Percentiles rank a stretch among this genome's conserved stretches.
Evolutionary conservation across 2,113 vertebrate species (phyloP).

Genomic region (Eretmochelys imbricata): DNA sequence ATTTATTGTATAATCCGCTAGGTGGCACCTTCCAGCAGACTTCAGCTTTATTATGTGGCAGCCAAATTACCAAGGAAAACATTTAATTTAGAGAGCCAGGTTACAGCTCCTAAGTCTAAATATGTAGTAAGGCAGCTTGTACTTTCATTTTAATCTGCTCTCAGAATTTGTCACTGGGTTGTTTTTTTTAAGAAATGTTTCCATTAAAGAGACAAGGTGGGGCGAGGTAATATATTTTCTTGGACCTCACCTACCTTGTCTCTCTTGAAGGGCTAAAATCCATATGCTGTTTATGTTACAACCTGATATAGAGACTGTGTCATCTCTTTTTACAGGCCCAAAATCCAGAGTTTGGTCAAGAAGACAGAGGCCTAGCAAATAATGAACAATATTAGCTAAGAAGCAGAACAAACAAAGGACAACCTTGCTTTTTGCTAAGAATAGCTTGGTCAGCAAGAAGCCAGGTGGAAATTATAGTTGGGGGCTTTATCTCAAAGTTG

Average conservation of each 20-base stretch:
- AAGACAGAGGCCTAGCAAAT: too few species aligned
- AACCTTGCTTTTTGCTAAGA: too few species aligned
- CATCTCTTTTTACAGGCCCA: too few species aligned
- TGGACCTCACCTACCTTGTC: not conserved
- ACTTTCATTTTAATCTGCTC: slow-evolving; percentile 29
- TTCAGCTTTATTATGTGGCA: slow-evolving; percentile 7
- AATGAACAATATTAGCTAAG: too few species aligned
- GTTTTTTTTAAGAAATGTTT: slow-evolving; percentile 17
- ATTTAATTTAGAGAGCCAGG: not conserved
- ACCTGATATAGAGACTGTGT: too few species aligned
- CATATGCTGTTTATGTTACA: too few species aligned
- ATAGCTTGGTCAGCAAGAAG: too few species aligned
- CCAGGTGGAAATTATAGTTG: too few species aligned
- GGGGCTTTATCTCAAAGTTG: too few species aligned
- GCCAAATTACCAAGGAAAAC: not conserved
- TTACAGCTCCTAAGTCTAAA: slow-evolving; percentile 23
- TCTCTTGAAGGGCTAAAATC: not conserved
- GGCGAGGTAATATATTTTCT: not conserved
- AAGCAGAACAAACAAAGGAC: too few species aligned
- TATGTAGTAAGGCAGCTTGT: not conserved
- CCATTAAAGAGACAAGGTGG: not conserved
- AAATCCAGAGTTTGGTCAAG: too few species aligned
- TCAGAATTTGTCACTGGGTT: not conserved
- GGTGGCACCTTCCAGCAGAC: slow-evolving; percentile 77
- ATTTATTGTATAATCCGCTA: slow-evolving; percentile 71